These are phyloP conservation scores for Zhuqinia jingwanae DNA, from an alignment of 2,888 invertebrate genomes.

Conservation along the genomic window DNA sequence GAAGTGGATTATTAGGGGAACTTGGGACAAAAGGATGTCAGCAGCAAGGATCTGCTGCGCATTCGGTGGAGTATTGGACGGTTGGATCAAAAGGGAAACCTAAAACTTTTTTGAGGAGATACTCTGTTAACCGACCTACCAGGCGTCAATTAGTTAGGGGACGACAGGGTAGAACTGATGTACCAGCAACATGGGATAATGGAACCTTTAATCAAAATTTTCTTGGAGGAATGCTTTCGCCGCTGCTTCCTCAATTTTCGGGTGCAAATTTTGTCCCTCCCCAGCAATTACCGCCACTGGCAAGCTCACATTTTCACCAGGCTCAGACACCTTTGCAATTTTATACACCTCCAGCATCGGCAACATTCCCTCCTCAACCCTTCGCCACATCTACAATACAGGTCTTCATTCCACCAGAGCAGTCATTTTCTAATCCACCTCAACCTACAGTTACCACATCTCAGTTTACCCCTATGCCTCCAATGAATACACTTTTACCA, in stretches of 20 bases:
- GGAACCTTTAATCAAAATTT: not conserved
- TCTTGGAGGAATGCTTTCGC: not conserved
- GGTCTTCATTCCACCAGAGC: conserved; percentile 39
- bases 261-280: not conserved
- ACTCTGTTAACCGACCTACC: not conserved
- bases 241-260: not conserved
- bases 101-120: conserved; percentile 4
- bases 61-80: conserved; percentile 52
- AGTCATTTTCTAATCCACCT: not conserved
- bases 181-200: too few relatives aligned
- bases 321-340: not conserved
- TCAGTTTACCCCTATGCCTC: conserved; percentile 1
- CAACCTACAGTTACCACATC: not conserved
- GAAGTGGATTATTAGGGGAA: conserved; percentile 1
- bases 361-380: conserved; percentile 14
- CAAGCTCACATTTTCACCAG: not conserved
- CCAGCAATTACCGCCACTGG: not conserved
- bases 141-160: too few relatives aligned
- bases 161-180: too few relatives aligned
- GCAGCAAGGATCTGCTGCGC: not conserved
- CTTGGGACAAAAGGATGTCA: too few relatives aligned
- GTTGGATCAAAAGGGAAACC: not conserved
- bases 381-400: not conserved
- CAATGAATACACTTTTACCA: not conserved
- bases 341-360: not conserved